Conservation (phyloP, 2,888 invertebrate genomes). For the Odontothrips loti region DNA sequence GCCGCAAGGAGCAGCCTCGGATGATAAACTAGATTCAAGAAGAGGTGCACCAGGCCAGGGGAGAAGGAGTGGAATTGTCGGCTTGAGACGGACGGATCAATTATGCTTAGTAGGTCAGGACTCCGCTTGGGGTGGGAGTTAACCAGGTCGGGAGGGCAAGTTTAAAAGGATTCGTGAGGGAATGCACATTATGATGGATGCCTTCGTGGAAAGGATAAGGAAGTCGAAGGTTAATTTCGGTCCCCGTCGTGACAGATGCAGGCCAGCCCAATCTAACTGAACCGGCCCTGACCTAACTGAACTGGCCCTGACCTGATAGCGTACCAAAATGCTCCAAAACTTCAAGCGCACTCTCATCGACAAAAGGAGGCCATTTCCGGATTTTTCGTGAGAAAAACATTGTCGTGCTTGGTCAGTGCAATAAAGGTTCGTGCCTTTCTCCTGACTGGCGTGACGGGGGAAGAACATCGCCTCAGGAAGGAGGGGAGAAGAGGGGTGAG, state of each 20-base stretch:
- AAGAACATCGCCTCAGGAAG: neutral
- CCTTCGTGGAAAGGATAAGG: neutral
- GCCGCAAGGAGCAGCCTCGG: neutral
- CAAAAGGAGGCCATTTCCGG: too few relatives aligned
- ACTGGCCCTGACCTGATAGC: too few relatives aligned
- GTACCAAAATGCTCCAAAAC: too few relatives aligned
- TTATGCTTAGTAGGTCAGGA: slow-evolving; percentile 13
- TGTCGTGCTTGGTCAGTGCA: too few relatives aligned
- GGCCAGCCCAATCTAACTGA: too few relatives aligned
- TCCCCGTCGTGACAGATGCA: too few relatives aligned
- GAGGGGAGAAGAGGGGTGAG: neutral
- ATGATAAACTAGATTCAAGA: neutral
- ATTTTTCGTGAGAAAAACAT: too few relatives aligned
- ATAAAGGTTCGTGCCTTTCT: too few relatives aligned
- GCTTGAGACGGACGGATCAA: neutral
- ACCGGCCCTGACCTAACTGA: too few relatives aligned
- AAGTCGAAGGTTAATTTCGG: too few relatives aligned
- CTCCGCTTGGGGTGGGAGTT: neutral
- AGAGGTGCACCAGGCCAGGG: neutral
- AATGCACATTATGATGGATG: neutral
- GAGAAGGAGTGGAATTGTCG: neutral
- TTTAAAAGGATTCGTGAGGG: neutral
- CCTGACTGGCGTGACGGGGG: neutral
- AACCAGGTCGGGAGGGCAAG: neutral
- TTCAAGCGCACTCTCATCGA: too few relatives aligned